These are phyloP conservation scores for Corythornis leucogaster DNA, from an alignment of 2,797 vertebrate species.

Conservation along the genomic window DNA sequence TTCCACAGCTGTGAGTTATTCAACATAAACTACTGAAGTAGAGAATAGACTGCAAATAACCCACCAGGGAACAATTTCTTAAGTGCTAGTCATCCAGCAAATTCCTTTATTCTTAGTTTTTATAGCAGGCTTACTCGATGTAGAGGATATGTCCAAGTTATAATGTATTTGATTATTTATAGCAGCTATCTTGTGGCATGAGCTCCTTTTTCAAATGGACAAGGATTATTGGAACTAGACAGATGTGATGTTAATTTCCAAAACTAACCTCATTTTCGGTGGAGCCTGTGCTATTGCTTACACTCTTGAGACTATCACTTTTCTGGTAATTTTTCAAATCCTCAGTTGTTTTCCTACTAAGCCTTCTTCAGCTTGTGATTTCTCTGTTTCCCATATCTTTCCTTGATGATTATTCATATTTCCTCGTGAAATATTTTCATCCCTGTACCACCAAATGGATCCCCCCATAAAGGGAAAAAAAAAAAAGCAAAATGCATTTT, in stretches of 20 bases:
- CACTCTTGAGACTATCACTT: conserved; percentile 46
- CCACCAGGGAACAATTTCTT: conserved; percentile 11
- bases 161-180: conserved; percentile 62
- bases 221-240: conserved; percentile 44
- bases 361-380: not conserved
- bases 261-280: conserved; percentile 52
- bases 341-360: conserved; percentile 11
- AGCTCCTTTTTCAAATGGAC: conserved; percentile 41
- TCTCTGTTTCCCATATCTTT: not conserved
- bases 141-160: conserved; percentile 41
- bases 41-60: conserved; percentile 41
- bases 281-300: conserved; percentile 3
- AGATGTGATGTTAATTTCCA: conserved; percentile 58
- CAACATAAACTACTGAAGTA: conserved; percentile 50
- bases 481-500: not conserved
- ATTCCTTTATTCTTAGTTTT: conserved; percentile 66
- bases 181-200: conserved; percentile 6
- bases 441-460: not conserved
- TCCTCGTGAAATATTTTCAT: not conserved
- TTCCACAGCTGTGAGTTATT: conserved; percentile 38
- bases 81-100: conserved; percentile 58
- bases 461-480: rapidly evolving
- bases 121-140: conserved; percentile 52
- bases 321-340: conserved; percentile 53
- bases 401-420: conserved; percentile 17